Evolutionary conservation across 2,888 invertebrate species (phyloP), one percentile per base, ranked within the genome.

Genomic region (Patella caerulea): DNA sequence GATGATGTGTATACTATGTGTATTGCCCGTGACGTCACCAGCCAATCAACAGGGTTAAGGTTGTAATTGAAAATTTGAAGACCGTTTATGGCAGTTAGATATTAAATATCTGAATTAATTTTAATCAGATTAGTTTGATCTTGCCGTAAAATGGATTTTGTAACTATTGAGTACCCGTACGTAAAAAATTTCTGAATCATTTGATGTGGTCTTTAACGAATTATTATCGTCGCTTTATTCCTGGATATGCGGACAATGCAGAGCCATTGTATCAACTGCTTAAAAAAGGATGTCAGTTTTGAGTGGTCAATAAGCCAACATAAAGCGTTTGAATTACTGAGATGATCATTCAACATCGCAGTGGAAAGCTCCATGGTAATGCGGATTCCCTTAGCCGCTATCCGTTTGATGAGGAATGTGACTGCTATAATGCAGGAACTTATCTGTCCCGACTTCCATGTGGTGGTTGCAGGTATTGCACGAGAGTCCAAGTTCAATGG

Each of bases 271-370:
- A 70, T 59, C 7, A 5, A 34, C n/a, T 77, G 12, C 17, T 73
- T 2, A 56, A 45, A 54, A 54, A 73, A 73, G 52, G 70, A 29
- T 7, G 52, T 72, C 59, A 17, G 14, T 17, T 77, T 70, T 24
- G 24, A 29, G 11, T 69, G 73, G 77, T 55, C 34, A 14, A 4
- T 12, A 56, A 55, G n/a, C n/a, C 72, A 76, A 34, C 15, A 55
- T 5, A 34, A 9, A 2, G 76, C 72, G 3, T 76, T 72, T 55
- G 54, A 72, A 15, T 14, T 14, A 11, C 12, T 78, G 19, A 71
- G 75, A 77, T 81, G 76, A 19, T 29, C 3, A 15, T 81, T 12
- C 12, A 55, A 12, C 80, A 81, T 71, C 3, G 78, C 7, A 45
- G 69, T 24, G 74, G 79, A 24, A 45, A n/a, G 34, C n/a, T 71